These are phyloP conservation scores for Sebastolobus alascanus DNA, from an alignment of 2,797 vertebrate species.

Conservation along the genomic window DNA sequence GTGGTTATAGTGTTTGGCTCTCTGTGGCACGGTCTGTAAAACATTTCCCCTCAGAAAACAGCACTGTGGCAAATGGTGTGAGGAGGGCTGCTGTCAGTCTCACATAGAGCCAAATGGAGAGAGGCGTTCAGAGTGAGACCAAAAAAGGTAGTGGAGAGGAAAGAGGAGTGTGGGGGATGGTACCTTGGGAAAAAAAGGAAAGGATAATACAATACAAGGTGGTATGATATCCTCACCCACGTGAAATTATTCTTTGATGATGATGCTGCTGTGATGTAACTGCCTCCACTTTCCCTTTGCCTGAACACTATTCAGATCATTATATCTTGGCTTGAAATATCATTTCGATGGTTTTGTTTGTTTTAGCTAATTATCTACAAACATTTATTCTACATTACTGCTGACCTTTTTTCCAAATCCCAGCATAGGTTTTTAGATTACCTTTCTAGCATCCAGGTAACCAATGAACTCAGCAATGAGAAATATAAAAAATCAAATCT, in stretches of 20 bases:
- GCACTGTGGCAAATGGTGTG: conserved; percentile 54
- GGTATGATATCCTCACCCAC: conserved; percentile 38
- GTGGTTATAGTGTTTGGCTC: conserved; percentile 47
- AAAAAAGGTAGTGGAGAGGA: conserved; percentile 68
- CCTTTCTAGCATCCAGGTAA: not conserved
- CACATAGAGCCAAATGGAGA: conserved; percentile 62
- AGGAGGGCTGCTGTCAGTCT: conserved; percentile 56
- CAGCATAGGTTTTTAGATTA: not conserved
- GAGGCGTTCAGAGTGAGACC: conserved; percentile 54
- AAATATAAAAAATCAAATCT: not conserved
- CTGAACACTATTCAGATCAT: not conserved
- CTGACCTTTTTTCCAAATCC: not conserved
- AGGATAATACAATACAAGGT: conserved; percentile 11
- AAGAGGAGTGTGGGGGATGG: conserved; percentile 34
- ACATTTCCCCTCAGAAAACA: conserved; percentile 69
- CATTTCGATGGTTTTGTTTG: not conserved
- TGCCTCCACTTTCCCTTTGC: not conserved
- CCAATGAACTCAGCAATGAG: not conserved
- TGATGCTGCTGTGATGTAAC: conserved; percentile 24
- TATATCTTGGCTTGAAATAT: not conserved
- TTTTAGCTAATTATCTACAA: not conserved
- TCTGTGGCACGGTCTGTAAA: conserved; percentile 46
- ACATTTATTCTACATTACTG: not conserved
- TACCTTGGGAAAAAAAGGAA: conserved; percentile 3
- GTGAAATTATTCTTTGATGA: conserved; percentile 44